These are phyloP conservation scores for Pediacus dermestoides DNA, from an alignment of 2,888 invertebrate genomes.

Conservation along the genomic window DNA sequence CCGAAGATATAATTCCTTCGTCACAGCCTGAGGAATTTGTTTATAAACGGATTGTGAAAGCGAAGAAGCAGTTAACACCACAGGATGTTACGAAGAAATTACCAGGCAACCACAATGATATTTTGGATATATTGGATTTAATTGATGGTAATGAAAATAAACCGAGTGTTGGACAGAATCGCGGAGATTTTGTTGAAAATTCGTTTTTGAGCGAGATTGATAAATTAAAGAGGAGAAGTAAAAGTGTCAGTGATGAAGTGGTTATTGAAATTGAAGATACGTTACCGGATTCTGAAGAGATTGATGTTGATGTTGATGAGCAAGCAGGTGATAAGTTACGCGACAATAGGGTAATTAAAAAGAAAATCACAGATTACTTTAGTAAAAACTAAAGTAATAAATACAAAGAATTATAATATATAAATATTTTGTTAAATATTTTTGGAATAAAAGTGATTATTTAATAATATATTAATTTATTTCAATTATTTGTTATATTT, in stretches of 20 bases:
- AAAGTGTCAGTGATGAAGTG: background rate
- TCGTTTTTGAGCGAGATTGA: conserved; percentile 1
- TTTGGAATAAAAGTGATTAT: too few relatives aligned
- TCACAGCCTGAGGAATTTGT: conserved; percentile 21
- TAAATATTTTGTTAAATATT: too few relatives aligned
- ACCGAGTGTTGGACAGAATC: too few relatives aligned
- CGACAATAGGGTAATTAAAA: too few relatives aligned
- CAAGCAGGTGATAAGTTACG: background rate
- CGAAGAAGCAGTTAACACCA: conserved; percentile 12
- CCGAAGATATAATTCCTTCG: conserved; percentile 27
- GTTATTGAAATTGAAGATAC: too few relatives aligned
- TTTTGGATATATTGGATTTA: conserved; percentile 32
- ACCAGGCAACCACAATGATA: conserved; percentile 28
- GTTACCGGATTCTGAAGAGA: background rate
- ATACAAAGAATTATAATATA: too few relatives aligned
- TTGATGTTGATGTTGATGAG: background rate
- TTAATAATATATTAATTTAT: too few relatives aligned
- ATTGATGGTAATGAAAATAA: conserved; percentile 34
- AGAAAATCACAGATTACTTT: conserved; percentile 9
- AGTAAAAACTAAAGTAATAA: too few relatives aligned
- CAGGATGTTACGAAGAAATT: conserved; percentile 24
- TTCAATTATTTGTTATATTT: too few relatives aligned
- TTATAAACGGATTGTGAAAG: conserved; percentile 17
- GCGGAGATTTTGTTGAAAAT: too few relatives aligned
- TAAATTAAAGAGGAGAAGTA: conserved; percentile 2